Percentiles rank a stretch among this genome's conserved stretches.
These are phyloP conservation scores for Arrhopalites spinosus DNA, from an alignment of 2,888 invertebrate species.

Conservation along the genomic window DNA sequence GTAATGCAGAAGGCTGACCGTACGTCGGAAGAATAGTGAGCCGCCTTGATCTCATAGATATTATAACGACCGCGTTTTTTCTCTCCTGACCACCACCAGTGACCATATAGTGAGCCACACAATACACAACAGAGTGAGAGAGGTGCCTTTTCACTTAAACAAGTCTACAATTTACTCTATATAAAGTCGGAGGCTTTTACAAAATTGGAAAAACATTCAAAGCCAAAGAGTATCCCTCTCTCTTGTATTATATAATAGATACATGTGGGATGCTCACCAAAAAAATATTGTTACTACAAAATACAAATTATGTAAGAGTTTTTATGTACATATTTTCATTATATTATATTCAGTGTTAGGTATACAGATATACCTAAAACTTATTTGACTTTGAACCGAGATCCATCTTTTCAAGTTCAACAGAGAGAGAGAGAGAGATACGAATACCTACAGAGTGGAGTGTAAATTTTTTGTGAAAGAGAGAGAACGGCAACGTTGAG, in stretches of 20 bases:
- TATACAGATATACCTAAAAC: neutral
- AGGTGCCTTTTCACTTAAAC: slow-evolving; percentile 8
- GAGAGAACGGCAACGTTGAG: neutral
- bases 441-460: too few relatives aligned
- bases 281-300: too few relatives aligned
- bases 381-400: too few relatives aligned
- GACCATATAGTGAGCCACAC: neutral
- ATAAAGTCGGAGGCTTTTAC: too few relatives aligned
- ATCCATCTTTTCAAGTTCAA: too few relatives aligned
- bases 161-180: neutral
- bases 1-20: neutral
- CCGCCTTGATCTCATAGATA: slow-evolving; percentile 8
- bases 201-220: too few relatives aligned
- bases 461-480: neutral
- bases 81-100: slow-evolving; percentile 9
- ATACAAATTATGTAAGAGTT: neutral
- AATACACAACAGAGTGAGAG: neutral
- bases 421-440: too few relatives aligned
- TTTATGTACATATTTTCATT: neutral
- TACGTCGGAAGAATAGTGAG: neutral
- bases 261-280: too few relatives aligned
- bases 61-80: neutral
- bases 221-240: too few relatives aligned
- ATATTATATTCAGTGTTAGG: neutral
- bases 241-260: too few relatives aligned